phyloP scores from a whole-genome alignment of 35 echinoderm and acorn worm species.

The Chiridota heheva region DNA sequence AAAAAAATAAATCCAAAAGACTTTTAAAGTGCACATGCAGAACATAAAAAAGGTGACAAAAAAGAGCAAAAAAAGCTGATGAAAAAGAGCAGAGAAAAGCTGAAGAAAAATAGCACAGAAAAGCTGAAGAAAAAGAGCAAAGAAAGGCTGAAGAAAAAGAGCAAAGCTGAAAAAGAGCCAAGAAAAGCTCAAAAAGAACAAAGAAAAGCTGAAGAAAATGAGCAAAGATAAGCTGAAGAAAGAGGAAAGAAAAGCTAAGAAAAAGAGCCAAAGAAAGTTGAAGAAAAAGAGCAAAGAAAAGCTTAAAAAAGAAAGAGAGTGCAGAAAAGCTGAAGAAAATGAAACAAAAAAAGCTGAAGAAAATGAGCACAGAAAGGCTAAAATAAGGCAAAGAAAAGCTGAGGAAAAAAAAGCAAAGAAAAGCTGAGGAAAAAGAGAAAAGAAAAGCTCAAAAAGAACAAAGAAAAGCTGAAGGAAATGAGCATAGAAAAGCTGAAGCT shows the following conservation, averaged over 20 bases:
- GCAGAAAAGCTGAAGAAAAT: background rate
- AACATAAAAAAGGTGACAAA: background rate
- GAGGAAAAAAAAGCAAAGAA: no score
- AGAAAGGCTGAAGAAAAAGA: no score
- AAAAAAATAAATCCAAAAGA: no score
- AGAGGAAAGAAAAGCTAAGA: no score
- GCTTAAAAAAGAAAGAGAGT: background rate
- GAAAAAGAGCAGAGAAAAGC: constrained; percentile 1
- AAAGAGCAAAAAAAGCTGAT: background rate
- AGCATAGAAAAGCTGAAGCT: background rate
- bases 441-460: background rate
- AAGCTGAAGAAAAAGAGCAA: background rate
- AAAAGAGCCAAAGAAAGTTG: no score
- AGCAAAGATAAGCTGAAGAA: background rate
- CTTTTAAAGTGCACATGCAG: no score
- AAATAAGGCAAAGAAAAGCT: background rate
- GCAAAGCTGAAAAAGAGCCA: background rate
- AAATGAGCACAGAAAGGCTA: background rate
- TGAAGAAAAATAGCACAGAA: no score
- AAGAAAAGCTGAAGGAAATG: background rate
- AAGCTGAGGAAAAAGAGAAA: background rate
- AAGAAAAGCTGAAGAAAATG: background rate
- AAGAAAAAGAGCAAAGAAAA: constrained; percentile 2
- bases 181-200: no score
- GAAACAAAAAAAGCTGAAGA: background rate